Base-by-base conservation (phyloP, 2,113 vertebrate species). In the Pampusana beccarii region DNA sequence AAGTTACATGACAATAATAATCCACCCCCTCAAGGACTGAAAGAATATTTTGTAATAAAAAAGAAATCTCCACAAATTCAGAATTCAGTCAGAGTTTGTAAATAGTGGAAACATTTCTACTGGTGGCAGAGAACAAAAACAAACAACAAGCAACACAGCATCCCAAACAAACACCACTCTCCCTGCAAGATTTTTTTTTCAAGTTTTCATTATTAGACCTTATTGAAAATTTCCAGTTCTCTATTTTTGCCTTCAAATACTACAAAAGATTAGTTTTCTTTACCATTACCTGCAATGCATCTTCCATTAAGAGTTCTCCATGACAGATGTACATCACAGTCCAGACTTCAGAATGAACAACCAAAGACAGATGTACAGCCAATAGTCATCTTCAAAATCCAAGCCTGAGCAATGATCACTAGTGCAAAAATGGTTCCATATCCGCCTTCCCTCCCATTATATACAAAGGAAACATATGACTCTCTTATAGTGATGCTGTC, bases 281-380 rank as follows among this genome's bases (percentile, higher is more conserved):
- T 15, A 81, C 24, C 38, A 71, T 48, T 51, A 79, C 29, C 21
- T 85, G 16, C 10, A 58, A 62, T 8, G 17, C 18, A 42, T 7
- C 72, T 92, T 50, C 38, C 46, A 42, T 62, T 23, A 78, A 25
- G 25, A 86, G 51, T 31, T 73, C 36, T 44, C 40, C 31, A 25
- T 31, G 13, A 50, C 18, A 5, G 5, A 10, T 29, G n/a, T 44
- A 24, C 51, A 51, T 25, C 29, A 58, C 24, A 38, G 11, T 71
- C 56, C 18, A 21, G 16, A 58, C 18, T 56, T 51, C 29, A 46
- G 24, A 69, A 56, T 0, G 2, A 44, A 2, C n/a, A 56, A 31
- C 16, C 48, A 18, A 81, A 93, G 57, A 29, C 34, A 54, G 9
- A 29, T 0, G 0, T 34, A 6, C 23, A 81, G 46, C 16, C 38